These are phyloP conservation scores for Gymnopithys bicolor DNA, from an alignment of 2,797 vertebrate genomes.

Conservation along the genomic window DNA sequence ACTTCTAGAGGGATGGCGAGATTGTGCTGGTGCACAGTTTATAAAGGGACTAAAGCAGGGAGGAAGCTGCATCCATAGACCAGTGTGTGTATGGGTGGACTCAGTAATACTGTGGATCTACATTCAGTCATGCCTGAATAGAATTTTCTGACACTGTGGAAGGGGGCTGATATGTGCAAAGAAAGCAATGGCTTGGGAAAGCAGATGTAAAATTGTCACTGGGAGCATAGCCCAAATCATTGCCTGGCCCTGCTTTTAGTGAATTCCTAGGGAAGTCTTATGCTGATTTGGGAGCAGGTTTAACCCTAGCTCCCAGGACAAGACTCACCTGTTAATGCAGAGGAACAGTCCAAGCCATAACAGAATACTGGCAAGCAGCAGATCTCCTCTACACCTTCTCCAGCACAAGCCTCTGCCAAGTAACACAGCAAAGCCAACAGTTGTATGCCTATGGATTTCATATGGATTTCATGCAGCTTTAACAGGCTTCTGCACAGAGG, in stretches of 20 bases:
- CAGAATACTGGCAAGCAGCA: not conserved
- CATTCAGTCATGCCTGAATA: rapidly evolving
- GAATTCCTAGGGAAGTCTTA: not conserved
- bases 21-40: not conserved
- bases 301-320: not conserved
- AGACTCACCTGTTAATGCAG: not conserved
- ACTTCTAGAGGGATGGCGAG: not conserved
- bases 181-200: not conserved
- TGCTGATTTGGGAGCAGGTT: not conserved
- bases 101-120: not conserved
- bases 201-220: not conserved
- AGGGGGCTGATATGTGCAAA: not conserved
- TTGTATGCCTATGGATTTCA: not conserved
- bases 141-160: not conserved
- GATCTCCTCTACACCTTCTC: not conserved
- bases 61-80: not conserved
- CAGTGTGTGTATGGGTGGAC: not conserved
- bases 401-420: not conserved
- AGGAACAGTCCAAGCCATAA: not conserved
- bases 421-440: not conserved
- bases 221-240: not conserved
- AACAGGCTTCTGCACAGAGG: not conserved
- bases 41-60: not conserved
- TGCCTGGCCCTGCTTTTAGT: not conserved
- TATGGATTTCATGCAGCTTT: not conserved